These are phyloP conservation scores for Matsumurasca onukii DNA, from an alignment of 1,140 invertebrate genomes.

Conservation along the genomic window DNA sequence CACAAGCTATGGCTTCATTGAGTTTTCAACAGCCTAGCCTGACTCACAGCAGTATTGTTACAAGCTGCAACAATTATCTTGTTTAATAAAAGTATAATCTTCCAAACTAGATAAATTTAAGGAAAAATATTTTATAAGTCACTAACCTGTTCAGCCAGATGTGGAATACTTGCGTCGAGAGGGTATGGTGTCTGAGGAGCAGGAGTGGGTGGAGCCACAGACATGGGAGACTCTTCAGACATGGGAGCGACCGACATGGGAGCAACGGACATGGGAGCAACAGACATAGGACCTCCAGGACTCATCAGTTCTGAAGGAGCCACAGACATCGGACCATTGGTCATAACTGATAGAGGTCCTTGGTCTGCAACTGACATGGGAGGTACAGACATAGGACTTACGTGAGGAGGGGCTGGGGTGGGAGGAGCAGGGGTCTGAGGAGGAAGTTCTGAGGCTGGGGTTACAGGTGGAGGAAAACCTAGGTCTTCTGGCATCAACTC, in stretches of 20 bases:
- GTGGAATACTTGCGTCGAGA: constrained; percentile 15
- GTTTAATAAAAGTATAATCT: too few species aligned
- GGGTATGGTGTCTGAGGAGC: constrained; percentile 18
- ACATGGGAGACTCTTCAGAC: constrained; percentile 16
- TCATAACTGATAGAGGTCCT: constrained; percentile 27
- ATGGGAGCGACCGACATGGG: constrained; percentile 13
- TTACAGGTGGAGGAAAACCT: constrained; percentile 3
- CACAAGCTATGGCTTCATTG: too few species aligned
- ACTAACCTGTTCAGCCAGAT: constrained; percentile 21
- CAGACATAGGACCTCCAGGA: constrained; percentile 33
- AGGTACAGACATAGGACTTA: constrained; percentile 33
- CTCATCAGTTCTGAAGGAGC: constrained; percentile 15
- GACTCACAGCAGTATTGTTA: too few species aligned
- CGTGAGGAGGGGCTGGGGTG: constrained; percentile 35
- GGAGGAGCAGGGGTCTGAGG: not conserved
- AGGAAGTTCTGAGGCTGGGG: constrained; percentile 21
- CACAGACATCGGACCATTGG: constrained; percentile 24
- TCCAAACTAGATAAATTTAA: too few species aligned
- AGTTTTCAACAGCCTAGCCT: too few species aligned
- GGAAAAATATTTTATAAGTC: too few species aligned
- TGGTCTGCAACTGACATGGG: constrained; percentile 25
- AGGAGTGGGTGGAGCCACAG: constrained; percentile 18
- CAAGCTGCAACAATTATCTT: too few species aligned
- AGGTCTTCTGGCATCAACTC: constrained; percentile 4
- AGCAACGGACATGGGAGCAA: constrained; percentile 28